These are phyloP conservation scores for Cirrhinus molitorella DNA, from an alignment of 2,797 vertebrate species.

Conservation along the genomic window DNA sequence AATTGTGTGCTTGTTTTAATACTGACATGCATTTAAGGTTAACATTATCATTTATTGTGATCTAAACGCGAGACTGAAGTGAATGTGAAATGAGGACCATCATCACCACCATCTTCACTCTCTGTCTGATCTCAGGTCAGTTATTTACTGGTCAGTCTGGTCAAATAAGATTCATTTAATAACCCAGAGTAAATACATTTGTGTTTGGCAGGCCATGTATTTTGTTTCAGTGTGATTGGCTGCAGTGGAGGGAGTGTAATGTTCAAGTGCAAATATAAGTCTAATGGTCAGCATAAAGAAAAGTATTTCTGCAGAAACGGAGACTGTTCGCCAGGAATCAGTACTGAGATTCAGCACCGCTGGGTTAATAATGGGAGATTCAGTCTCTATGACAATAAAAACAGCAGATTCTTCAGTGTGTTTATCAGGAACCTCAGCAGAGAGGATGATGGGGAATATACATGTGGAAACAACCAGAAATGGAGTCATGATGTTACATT, in stretches of 20 bases:
- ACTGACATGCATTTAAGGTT: no score
- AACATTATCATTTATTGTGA: no score
- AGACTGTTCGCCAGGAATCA: background rate
- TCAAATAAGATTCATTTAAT: background rate
- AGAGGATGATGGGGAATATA: background rate
- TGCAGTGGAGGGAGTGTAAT: slow-evolving; percentile 6
- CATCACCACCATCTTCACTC: background rate
- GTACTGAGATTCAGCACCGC: accelerated
- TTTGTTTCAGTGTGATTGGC: background rate
- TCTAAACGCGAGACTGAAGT: background rate
- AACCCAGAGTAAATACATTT: background rate
- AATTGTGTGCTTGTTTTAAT: no score
- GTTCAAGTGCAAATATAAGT: background rate
- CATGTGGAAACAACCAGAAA: background rate
- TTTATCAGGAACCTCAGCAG: background rate
- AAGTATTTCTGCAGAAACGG: background rate
- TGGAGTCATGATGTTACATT: background rate
- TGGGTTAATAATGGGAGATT: background rate
- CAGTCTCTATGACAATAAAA: background rate
- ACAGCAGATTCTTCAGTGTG: background rate
- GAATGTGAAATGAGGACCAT: background rate
- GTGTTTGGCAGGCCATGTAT: background rate
- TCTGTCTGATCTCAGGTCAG: slow-evolving; percentile 26
- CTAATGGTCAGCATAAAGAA: background rate
- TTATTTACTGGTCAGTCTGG: background rate